Conservation (phyloP, 2,888 invertebrate species). For the Syritta pipiens region DNA sequence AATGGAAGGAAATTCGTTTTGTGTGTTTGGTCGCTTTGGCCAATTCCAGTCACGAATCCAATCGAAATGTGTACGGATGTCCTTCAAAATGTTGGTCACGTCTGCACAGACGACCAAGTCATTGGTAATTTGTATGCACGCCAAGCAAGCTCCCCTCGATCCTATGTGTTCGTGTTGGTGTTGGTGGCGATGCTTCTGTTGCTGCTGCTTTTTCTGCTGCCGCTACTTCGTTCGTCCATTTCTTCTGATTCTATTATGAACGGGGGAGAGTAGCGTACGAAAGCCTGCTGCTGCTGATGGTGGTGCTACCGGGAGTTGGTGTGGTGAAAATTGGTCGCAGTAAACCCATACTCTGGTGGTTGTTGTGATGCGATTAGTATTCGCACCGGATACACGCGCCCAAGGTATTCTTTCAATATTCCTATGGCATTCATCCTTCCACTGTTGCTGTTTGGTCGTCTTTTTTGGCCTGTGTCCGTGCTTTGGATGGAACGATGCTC, state of each 20-base stretch:
- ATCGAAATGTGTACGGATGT: slow-evolving; percentile 69
- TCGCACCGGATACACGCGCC: slow-evolving; percentile 58
- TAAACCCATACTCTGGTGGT: slow-evolving; percentile 11
- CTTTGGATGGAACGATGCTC: not conserved
- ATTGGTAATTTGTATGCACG: slow-evolving; percentile 59
- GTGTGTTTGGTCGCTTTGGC: slow-evolving; percentile 40
- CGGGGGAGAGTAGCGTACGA: slow-evolving; percentile 34
- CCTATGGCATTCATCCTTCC: slow-evolving; percentile 53
- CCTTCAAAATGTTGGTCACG: slow-evolving; percentile 70
- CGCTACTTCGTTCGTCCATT: slow-evolving; percentile 32
- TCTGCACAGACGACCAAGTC: slow-evolving; percentile 53
- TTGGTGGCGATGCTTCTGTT: not conserved
- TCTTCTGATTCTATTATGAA: slow-evolving; percentile 53
- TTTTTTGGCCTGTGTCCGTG: slow-evolving; percentile 1
- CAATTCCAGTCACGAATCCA: slow-evolving; percentile 68
- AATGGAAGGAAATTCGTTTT: slow-evolving; percentile 56
- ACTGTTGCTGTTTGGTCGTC: slow-evolving; percentile 45
- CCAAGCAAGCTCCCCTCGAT: slow-evolving; percentile 50
- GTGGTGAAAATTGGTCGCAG: slow-evolving; percentile 50
- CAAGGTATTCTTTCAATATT: slow-evolving; percentile 65
- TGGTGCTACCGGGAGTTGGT: slow-evolving; percentile 22
- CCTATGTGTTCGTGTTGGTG: slow-evolving; percentile 43
- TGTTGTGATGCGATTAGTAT: slow-evolving; percentile 54
- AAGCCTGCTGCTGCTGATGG: slow-evolving; percentile 18
- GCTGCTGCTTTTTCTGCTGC: not conserved